Conservation (phyloP, 2,888 invertebrate species). For the Diaphora mendica region DNA sequence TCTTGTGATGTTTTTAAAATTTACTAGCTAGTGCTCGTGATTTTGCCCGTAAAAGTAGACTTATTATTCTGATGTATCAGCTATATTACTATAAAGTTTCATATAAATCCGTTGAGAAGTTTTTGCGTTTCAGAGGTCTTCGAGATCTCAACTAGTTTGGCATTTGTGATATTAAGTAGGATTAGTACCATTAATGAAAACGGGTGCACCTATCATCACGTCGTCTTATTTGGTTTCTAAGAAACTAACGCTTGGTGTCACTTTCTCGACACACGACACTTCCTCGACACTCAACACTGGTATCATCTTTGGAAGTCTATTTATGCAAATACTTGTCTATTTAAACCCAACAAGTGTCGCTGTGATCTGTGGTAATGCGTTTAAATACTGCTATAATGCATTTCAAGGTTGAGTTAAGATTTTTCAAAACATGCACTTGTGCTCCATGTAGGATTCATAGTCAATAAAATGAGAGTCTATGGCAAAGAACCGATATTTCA, state of each 20-base stretch:
- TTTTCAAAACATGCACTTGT: not conserved
- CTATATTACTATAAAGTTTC: no score
- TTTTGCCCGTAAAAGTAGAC: no score
- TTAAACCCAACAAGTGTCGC: not conserved
- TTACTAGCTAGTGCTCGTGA: no score
- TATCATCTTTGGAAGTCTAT: not conserved
- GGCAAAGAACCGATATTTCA: not conserved
- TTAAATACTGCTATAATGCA: not conserved
- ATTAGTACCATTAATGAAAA: not conserved
- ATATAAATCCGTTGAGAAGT: no score
- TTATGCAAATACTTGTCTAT: not conserved
- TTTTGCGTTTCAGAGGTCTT: no score
- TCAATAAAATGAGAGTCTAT: not conserved
- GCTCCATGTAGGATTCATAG: not conserved
- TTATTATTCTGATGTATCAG: no score
- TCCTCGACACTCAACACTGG: not conserved
- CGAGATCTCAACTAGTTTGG: no score
- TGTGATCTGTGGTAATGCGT: not conserved
- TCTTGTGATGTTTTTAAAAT: no score
- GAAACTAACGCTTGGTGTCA: not conserved
- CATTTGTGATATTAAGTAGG: no score
- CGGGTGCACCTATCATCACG: not conserved
- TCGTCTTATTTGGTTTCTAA: not conserved
- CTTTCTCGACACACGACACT: not conserved
- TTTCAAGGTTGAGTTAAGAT: not conserved